phyloP scores from a whole-genome alignment of 2,888 invertebrate species.

The Parnassius orleans region DNA sequence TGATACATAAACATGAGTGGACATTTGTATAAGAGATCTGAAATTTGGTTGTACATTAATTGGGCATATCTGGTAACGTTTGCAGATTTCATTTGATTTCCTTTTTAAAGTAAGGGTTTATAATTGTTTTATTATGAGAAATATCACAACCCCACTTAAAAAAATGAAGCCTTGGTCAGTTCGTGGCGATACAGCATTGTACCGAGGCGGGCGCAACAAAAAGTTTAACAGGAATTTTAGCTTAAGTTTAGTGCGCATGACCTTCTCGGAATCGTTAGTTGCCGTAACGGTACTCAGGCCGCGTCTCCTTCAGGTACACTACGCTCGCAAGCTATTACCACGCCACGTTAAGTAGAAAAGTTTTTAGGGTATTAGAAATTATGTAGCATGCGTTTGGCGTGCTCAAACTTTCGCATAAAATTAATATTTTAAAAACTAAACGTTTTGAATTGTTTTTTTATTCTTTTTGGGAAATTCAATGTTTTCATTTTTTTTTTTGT shows the following conservation, averaged over 20 bases:
- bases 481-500: not conserved
- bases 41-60: too few species aligned
- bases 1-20: slow-evolving; percentile 17
- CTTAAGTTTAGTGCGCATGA: slow-evolving; percentile 66
- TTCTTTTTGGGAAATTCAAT: not conserved
- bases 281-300: slow-evolving; percentile 67
- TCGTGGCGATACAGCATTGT: slow-evolving; percentile 36
- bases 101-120: not conserved
- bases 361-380: slow-evolving; percentile 26
- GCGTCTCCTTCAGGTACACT: slow-evolving; percentile 60
- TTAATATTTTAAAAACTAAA: not conserved
- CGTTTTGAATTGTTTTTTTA: not conserved
- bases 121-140: not conserved
- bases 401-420: slow-evolving; percentile 3
- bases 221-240: slow-evolving; percentile 69
- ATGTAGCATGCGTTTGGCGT: not conserved
- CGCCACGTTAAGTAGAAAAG: slow-evolving; percentile 26
- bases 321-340: slow-evolving; percentile 31
- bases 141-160: slow-evolving; percentile 28
- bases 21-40: not conserved
- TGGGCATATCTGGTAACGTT: too few species aligned
- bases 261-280: slow-evolving; percentile 74
- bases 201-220: slow-evolving; percentile 48
- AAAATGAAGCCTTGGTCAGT: slow-evolving; percentile 32
- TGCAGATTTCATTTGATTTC: too few species aligned